A percentile compares a stretch with the other conserved stretches of the same genome.
Conservation (phyloP, 2,113 vertebrate genomes). For the Amazona vittata region DNA sequence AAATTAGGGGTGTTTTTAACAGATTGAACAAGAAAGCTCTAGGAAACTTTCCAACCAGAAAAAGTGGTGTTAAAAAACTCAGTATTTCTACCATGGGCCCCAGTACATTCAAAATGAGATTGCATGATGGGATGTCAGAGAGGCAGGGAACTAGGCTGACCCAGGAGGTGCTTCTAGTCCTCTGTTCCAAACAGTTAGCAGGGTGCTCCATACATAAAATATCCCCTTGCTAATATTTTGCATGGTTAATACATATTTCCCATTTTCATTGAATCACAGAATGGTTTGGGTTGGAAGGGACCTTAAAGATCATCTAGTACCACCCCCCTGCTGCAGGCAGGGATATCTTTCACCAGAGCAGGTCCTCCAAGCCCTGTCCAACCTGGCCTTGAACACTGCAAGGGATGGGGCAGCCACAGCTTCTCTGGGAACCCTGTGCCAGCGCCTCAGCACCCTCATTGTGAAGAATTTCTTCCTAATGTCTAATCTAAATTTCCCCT, state of each 20-base stretch:
- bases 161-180: background rate
- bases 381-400: background rate
- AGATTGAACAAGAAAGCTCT: background rate
- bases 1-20: background rate
- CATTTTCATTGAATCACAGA: background rate
- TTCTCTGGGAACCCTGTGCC: background rate
- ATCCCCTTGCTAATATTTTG: background rate
- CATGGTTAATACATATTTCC: background rate
- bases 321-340: background rate
- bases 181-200: background rate
- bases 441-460: background rate
- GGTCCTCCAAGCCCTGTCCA: background rate
- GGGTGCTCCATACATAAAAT: background rate
- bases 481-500: background rate
- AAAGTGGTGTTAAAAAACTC: background rate
- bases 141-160: background rate
- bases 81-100: background rate
- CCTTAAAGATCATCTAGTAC: background rate
- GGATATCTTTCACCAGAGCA: background rate
- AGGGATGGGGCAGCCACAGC: background rate
- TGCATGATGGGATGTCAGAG: background rate
- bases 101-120: background rate
- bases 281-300: background rate
- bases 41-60: background rate
- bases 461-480: no score